Conservation (phyloP, 2,888 invertebrate species). For the Osmoderma eremita region DNA sequence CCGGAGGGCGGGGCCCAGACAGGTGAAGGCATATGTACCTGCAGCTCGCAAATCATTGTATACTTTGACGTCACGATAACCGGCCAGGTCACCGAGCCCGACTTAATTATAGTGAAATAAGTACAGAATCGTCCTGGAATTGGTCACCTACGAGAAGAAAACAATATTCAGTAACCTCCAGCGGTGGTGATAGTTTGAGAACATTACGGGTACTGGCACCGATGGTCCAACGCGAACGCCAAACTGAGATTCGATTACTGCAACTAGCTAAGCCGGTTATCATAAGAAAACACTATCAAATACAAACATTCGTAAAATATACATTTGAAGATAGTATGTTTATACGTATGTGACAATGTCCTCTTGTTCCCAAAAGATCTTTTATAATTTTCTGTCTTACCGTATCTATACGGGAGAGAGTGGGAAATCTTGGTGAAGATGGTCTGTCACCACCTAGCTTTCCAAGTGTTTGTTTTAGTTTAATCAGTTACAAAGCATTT, state of each 20-base stretch:
- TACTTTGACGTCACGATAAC: constrained; percentile 51
- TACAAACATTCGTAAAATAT: constrained; percentile 31
- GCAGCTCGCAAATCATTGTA: constrained; percentile 60
- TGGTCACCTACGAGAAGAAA: constrained; percentile 11
- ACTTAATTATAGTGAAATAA: constrained; percentile 43
- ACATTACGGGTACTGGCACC: constrained; percentile 21
- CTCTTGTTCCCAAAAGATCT: constrained; percentile 28
- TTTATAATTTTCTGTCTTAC: constrained; percentile 29
- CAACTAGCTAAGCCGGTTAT: constrained; percentile 21
- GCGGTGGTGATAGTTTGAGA: constrained; percentile 7
- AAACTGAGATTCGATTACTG: constrained; percentile 17
- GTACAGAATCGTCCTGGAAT: constrained; percentile 29
- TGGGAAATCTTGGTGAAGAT: background rate
- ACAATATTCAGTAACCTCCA: constrained; percentile 23
- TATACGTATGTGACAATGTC: constrained; percentile 14
- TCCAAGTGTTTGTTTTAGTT: background rate
- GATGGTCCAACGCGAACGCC: constrained; percentile 24
- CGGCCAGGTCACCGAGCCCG: constrained; percentile 49
- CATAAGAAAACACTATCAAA: constrained; percentile 28
- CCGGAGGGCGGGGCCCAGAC: constrained; percentile 60
- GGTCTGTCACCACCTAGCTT: background rate
- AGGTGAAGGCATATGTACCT: constrained; percentile 59
- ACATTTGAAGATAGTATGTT: constrained; percentile 20
- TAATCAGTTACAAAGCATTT: too few species aligned
- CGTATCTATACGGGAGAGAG: background rate